Conservation (phyloP, 92 coral and sea anemone species). For the Chrysogorgia sp. region DNA sequence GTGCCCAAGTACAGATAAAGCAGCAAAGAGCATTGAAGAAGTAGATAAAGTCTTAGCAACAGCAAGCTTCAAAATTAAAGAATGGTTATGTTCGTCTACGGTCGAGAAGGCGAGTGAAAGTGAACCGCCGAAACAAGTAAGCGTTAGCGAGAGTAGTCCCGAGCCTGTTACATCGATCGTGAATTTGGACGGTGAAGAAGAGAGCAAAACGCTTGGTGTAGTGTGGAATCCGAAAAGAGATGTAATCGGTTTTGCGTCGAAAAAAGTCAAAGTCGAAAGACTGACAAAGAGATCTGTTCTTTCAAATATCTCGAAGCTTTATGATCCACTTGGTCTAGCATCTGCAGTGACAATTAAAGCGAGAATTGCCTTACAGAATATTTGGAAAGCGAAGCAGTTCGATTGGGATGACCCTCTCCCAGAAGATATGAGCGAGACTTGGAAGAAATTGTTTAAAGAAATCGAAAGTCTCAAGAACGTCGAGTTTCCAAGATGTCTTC, state of each 20-base stretch:
- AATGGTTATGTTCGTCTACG: constrained; percentile 23
- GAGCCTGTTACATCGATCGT: constrained; percentile 2
- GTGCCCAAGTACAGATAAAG: constrained; percentile 8
- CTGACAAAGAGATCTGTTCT: constrained; percentile 54
- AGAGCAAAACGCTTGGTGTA: constrained; percentile 31
- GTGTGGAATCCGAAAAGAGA: constrained; percentile 56
- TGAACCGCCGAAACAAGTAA: not conserved
- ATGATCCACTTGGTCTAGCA: constrained; percentile 59
- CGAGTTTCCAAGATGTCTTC: constrained; percentile 54
- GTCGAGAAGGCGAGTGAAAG: not conserved
- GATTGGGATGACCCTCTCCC: constrained; percentile 66
- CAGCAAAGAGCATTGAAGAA: constrained; percentile 22
- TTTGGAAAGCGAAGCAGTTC: constrained; percentile 51
- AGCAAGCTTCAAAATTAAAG: constrained; percentile 54
- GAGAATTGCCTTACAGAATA: constrained; percentile 46
- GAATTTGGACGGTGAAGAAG: constrained; percentile 58
- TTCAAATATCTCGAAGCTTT: constrained; percentile 51
- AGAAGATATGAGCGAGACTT: constrained; percentile 27
- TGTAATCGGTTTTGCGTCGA: constrained; percentile 32
- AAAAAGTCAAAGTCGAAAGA: constrained; percentile 32
- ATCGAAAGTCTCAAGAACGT: constrained; percentile 33
- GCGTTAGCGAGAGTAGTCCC: not conserved
- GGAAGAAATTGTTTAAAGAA: constrained; percentile 41
- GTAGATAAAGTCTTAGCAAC: constrained; percentile 53
- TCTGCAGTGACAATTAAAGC: constrained; percentile 55